phyloP scores from a whole-genome alignment of 2,113 vertebrate species.

The Butorides virescens region DNA sequence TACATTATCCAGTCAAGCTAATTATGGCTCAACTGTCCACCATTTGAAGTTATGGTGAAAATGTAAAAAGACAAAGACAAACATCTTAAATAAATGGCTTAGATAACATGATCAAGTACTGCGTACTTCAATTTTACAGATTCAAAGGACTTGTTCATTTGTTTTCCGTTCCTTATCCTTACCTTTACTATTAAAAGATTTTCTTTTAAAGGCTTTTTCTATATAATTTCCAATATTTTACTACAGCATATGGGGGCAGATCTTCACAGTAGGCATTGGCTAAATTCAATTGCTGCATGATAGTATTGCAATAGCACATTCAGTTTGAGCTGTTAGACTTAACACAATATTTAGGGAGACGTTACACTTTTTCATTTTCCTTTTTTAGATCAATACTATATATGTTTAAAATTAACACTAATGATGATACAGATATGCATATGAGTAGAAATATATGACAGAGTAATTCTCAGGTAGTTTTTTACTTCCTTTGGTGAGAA shows the following conservation, averaged over 20 bases:
- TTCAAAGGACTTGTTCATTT: background rate
- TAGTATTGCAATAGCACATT: background rate
- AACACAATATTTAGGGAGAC: background rate
- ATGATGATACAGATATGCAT: background rate
- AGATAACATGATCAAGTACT: background rate
- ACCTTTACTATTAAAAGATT: background rate
- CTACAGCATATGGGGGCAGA: background rate
- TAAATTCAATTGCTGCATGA: background rate
- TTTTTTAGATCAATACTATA: background rate
- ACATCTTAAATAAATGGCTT: background rate
- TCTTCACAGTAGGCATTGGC: background rate
- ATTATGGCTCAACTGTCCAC: background rate
- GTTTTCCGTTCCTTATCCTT: background rate
- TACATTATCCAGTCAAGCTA: background rate
- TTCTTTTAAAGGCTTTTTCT: background rate
- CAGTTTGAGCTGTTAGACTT: background rate
- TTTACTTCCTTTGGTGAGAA: background rate
- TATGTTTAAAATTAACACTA: background rate
- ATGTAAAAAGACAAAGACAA: background rate
- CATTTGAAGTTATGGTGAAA: background rate
- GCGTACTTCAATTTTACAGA: background rate
- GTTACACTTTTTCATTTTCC: background rate
- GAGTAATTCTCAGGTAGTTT: background rate
- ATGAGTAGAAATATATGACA: background rate
- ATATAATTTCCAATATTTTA: background rate